A percentile compares a stretch with the other conserved stretches of the same genome.
These are phyloP conservation scores for Zeugodacus cucurbitae DNA, from an alignment of 1,140 invertebrate species.

Conservation along the genomic window DNA sequence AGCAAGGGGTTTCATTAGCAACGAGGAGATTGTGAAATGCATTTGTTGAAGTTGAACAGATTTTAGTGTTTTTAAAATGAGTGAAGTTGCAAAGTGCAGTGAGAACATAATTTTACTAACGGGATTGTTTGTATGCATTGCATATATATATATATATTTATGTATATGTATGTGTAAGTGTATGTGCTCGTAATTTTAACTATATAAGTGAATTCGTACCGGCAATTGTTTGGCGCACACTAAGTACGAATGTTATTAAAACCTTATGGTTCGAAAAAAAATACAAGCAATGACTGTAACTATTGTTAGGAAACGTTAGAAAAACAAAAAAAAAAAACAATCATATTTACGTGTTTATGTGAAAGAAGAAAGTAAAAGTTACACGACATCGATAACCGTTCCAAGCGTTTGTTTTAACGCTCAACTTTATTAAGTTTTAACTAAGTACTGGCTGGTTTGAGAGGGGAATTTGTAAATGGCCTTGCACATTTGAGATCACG, in stretches of 20 bases:
- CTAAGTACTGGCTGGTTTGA: neutral
- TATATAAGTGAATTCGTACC: neutral
- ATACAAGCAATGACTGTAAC: neutral
- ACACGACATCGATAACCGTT: neutral
- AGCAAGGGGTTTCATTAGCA: conserved; percentile 7
- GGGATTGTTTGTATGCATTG: neutral
- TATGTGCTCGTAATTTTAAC: neutral
- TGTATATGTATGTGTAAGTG: neutral
- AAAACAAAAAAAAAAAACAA: neutral
- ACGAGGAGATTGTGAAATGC: neutral
- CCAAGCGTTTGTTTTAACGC: neutral
- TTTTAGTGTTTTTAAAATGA: conserved; percentile 3
- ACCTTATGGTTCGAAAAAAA: neutral
- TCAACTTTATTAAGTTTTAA: conserved; percentile 6
- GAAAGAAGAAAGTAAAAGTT: neutral
- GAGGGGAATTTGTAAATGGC: too few relatives aligned
- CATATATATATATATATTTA: neutral
- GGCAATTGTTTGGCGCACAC: neutral
- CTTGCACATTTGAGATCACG: neutral
- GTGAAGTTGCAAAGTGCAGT: neutral
- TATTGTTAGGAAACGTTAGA: neutral
- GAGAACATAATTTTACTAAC: neutral
- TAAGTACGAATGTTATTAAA: too few relatives aligned
- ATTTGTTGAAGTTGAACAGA: conserved; percentile 21
- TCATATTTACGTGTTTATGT: neutral